Base-by-base conservation (phyloP, 2,113 vertebrate genomes). In the Tor tambroides region DNA sequence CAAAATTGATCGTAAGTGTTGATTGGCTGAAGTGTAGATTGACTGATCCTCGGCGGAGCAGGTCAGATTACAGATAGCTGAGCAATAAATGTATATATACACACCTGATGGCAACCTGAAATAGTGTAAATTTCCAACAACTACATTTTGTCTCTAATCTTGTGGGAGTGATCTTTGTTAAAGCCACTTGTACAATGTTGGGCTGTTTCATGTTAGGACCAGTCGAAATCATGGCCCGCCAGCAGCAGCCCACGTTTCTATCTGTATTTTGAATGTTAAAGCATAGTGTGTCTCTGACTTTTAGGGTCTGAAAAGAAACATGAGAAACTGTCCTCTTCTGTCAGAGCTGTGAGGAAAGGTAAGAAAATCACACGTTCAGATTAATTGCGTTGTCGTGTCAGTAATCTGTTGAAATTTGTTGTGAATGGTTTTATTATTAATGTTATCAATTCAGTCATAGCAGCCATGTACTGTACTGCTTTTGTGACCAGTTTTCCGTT, bases 301-400 rank as follows among this genome's bases (percentile, higher is more conserved):
- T 88, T 95, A 99, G 98, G 97, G 92, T 98, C 98, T 88, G 97
- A 98, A 95, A 99, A 98, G 96, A 99, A 98, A 94, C 96, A 96
- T 89, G 98, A 99, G 93, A 99, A 99, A 95, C 96, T 99, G 94
- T 96, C 98, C 43, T 99, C 98, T 67, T 99, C 98, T 12, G 98
- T 99, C 91, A 96, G 97, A 95, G 98, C 97, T 88, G 98, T 99
- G 91, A 96, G 97, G 91, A 99, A 98, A 96, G 98, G 97, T 95
- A 96, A 84, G 72, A 56, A 32, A 43, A 49, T 49, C 41, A 30
- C 2, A 2, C 11, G 3, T 49, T 43, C 21, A 41, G 35, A 74
- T 80, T 56, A 23, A 14, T 51, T 32, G 28, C 30, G 4, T 32
- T 69, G 15, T 3, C 14, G 19, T 32, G 6, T 69, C 65, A 8